Evolutionary conservation across 1,140 invertebrate genomes (phyloP).

Genomic region (Bombus ignitus): DNA sequence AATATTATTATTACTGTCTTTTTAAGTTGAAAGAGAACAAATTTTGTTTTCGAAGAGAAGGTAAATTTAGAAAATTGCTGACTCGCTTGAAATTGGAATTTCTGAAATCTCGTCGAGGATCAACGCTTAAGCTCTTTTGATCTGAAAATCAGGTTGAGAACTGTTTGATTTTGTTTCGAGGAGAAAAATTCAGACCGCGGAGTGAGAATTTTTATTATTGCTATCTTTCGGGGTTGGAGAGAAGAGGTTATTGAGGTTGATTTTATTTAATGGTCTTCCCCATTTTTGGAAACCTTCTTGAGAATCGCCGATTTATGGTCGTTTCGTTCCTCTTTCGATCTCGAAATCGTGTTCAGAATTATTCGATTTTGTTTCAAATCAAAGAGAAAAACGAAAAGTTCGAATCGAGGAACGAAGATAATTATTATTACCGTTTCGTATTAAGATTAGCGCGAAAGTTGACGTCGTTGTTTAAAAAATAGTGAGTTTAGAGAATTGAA

Average conservation of each 20-base stretch:
- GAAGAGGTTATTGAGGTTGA: too few species aligned
- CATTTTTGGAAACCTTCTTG: too few species aligned
- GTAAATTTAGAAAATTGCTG: background rate
- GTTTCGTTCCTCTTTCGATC: background rate
- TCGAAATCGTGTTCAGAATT: background rate
- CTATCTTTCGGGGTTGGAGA: too few species aligned
- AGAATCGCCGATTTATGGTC: too few species aligned
- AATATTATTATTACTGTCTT: background rate
- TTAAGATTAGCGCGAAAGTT: background rate
- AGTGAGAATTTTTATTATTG: background rate
- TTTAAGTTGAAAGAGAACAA: background rate
- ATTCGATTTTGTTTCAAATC: background rate
- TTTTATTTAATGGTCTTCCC: too few species aligned
- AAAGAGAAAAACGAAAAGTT: background rate
- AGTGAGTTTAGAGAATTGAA: background rate
- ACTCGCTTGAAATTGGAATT: background rate
- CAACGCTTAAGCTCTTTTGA: background rate
- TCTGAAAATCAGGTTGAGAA: background rate
- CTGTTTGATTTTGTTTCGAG: too few species aligned
- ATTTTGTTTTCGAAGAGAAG: background rate
- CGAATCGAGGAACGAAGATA: too few species aligned
- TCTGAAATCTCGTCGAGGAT: background rate
- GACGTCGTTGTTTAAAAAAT: background rate
- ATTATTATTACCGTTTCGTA: background rate
- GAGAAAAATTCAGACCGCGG: background rate